Evolutionary conservation across 1,140 invertebrate genomes (phyloP).

Genomic region (Cotesia vestalis): DNA sequence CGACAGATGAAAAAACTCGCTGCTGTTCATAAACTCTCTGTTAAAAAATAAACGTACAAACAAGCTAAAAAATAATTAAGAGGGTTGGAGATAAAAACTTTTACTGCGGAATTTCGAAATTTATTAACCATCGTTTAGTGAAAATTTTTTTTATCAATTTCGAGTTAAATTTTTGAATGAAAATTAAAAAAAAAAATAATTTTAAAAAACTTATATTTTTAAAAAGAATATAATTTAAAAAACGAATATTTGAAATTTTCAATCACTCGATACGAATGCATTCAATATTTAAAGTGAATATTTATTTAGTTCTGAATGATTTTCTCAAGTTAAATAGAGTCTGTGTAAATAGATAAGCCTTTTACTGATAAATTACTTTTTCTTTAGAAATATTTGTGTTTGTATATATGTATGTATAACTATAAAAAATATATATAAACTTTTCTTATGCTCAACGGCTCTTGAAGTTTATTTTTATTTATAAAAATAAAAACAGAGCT

Average conservation of each 20-base stretch:
- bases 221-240: too few relatives aligned
- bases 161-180: too few relatives aligned
- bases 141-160: too few relatives aligned
- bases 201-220: too few relatives aligned
- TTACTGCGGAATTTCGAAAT: too few relatives aligned
- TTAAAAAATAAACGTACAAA: too few relatives aligned
- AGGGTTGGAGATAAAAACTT: too few relatives aligned
- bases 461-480: constrained; percentile 2
- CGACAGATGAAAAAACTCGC: constrained; percentile 32
- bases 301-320: constrained; percentile 16
- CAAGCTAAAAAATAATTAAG: too few relatives aligned
- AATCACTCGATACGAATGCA: not conserved
- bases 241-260: too few relatives aligned
- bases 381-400: not conserved
- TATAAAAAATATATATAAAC: not conserved
- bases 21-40: constrained; percentile 12
- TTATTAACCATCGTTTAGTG: too few relatives aligned
- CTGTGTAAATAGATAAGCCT: not conserved
- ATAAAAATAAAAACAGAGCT: not conserved
- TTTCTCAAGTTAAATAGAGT: not conserved
- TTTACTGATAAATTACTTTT: constrained; percentile 21
- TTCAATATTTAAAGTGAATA: not conserved
- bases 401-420: not conserved
- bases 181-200: too few relatives aligned
- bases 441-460: not conserved